Evolutionary conservation across 2,888 invertebrate genomes (phyloP), one percentile per base, ranked within the genome.

Genomic region (Perizoma flavofasciatum): DNA sequence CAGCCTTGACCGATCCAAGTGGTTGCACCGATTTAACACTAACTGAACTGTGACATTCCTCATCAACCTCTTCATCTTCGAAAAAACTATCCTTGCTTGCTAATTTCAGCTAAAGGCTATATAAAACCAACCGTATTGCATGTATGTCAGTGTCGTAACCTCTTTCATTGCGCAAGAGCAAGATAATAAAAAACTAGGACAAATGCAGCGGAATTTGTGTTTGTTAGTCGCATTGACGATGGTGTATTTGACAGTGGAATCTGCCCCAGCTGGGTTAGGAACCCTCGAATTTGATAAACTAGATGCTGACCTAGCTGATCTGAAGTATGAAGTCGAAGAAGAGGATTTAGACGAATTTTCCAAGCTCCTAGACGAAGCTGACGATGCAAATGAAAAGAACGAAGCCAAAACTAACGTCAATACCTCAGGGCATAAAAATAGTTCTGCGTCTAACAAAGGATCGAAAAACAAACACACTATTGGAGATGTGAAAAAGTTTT

Each of bases 71-170:
- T 22, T 79, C 80, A 82, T 86, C 81, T 71, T 56, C 63, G 51
- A 86, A 86, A 86, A 77, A 73, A 77, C 72, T 49, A 86, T 82
- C 88, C 88, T 90, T 90, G 88, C 78, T 73, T 79, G 75, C 69
- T 69, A 69, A 81, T 75, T 79, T 75, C 65, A 69, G 75, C 71
- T 72, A 83, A 79, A 85, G 79, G 81, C 87, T 91, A 88, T 91
- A 89, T 77, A 84, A 88, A 88, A 81, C 77, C 70, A 74, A 75
- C 70, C 75, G 53, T 57, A 69, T 66, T 68, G 65, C 86, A 92
- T 91, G 89, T 90, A 85, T 91, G 92, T 92, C 92, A 92, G 89
- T 92, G 92, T 88, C 92, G 87, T 78, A 89, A 90, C 86, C 89
- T 86, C 78, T 86, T 86, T 82, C 67, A 82, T 88, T 88, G 85